Conservation (phyloP, 1,140 invertebrate genomes). For the Polypedilum vanderplanki region DNA sequence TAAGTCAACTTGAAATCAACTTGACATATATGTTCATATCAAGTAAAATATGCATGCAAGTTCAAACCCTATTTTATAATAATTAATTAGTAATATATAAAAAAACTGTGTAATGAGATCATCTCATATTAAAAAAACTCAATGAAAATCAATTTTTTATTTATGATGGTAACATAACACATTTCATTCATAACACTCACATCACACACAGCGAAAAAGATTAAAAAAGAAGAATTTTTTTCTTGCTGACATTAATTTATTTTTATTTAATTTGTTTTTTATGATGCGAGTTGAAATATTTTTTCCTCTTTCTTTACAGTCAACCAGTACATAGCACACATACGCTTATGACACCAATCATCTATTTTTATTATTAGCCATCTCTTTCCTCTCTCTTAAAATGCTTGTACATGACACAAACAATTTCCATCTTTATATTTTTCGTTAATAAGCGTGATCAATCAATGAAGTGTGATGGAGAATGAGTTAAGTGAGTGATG, state of each 20-base stretch:
- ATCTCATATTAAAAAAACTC: neutral
- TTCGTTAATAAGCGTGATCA: constrained; percentile 18
- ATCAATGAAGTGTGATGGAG: neutral
- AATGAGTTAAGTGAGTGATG: neutral
- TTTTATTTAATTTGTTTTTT: constrained; percentile 24
- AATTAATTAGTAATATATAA: neutral
- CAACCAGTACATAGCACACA: no score
- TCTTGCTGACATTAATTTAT: constrained; percentile 3
- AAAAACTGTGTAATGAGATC: neutral
- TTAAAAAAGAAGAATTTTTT: neutral
- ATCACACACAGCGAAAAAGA: no score
- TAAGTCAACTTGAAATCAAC: no score
- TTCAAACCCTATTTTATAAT: no score
- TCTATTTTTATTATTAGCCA: constrained; percentile 19
- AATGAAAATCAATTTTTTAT: neutral
- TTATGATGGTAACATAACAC: constrained; percentile 5
- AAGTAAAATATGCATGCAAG: no score
- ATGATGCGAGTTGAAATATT: neutral
- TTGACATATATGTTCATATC: no score
- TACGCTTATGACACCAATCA: neutral
- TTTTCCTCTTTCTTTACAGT: no score
- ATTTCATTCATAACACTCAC: neutral
- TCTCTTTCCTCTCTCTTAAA: neutral
- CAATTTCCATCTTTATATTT: neutral
- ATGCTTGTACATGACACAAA: no score